Evolutionary conservation across 2,113 vertebrate genomes (phyloP).

Genomic region (Hemiscyllium ocellatum): DNA sequence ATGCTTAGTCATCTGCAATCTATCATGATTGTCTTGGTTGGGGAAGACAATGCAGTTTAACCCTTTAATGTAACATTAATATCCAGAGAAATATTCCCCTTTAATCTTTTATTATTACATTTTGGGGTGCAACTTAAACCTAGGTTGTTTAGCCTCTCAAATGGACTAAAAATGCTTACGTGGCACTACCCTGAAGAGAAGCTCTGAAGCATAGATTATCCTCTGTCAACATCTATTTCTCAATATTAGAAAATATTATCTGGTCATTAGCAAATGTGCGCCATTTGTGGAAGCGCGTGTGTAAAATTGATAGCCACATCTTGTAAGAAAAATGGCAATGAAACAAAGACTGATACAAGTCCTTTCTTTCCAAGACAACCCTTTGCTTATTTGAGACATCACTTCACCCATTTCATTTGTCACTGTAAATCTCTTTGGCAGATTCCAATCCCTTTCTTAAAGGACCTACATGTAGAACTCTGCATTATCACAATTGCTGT

Average conservation of each 20-base stretch:
- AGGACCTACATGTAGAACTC: background rate
- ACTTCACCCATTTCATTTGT: background rate
- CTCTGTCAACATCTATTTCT: background rate
- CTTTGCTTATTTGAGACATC: background rate
- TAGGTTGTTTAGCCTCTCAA: background rate
- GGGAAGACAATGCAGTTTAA: too few relatives aligned
- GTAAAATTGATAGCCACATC: background rate
- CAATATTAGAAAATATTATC: background rate
- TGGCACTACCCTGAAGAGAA: background rate
- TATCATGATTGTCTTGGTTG: too few relatives aligned
- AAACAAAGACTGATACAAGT: too few relatives aligned
- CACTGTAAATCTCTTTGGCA: background rate
- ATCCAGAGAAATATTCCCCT: too few relatives aligned
- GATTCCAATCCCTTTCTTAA: background rate
- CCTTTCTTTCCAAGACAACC: background rate
- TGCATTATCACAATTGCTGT: background rate
- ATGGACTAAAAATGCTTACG: background rate
- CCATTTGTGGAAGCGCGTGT: background rate
- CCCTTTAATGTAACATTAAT: too few relatives aligned
- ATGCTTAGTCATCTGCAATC: too few relatives aligned
- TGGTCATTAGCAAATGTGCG: background rate
- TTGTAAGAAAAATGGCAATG: too few relatives aligned
- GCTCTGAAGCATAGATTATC: background rate
- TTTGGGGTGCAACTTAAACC: background rate
- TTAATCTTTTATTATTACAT: too few relatives aligned